Evolutionary conservation across 2,797 vertebrate species (phyloP).

Genomic region (Sebastes cheni): DNA sequence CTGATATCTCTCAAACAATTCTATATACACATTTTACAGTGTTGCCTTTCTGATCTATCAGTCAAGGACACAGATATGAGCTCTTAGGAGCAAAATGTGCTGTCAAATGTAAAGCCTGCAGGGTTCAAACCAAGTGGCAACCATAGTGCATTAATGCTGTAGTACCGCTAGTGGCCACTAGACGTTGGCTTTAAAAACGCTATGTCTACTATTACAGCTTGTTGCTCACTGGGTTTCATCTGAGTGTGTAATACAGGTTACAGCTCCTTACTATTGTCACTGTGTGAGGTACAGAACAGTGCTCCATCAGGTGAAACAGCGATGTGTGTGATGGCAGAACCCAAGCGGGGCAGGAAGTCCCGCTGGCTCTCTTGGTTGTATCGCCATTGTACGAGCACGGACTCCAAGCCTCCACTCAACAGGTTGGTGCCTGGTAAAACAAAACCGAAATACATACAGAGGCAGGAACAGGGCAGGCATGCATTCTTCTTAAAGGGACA

Average conservation of each 20-base stretch:
- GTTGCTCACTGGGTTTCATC: neutral
- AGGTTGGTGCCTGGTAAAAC: constrained; percentile 85
- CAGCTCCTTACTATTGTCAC: constrained; percentile 92
- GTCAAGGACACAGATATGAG: neutral
- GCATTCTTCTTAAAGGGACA: neutral
- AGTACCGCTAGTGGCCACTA: neutral
- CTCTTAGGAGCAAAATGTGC: neutral
- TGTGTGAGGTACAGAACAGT: constrained; percentile 88
- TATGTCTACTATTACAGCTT: neutral
- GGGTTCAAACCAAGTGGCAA: neutral
- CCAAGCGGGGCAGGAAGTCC: constrained; percentile 93
- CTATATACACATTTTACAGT: neutral
- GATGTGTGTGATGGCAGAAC: constrained; percentile 89
- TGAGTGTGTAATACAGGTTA: neutral
- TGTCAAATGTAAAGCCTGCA: neutral
- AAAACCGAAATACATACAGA: neutral
- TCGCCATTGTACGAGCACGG: constrained; percentile 94
- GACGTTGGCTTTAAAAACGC: neutral
- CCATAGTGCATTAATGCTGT: neutral
- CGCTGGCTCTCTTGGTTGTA: constrained; percentile 81
- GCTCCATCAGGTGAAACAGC: constrained; percentile 87
- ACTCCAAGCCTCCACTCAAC: constrained; percentile 92
- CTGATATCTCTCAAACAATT: neutral
- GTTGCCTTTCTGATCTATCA: neutral
- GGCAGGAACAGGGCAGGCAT: neutral